Percentiles rank a stretch among this genome's conserved stretches.
Conservation (phyloP, 2,888 invertebrate species). For the Tinea semifulvella region DNA sequence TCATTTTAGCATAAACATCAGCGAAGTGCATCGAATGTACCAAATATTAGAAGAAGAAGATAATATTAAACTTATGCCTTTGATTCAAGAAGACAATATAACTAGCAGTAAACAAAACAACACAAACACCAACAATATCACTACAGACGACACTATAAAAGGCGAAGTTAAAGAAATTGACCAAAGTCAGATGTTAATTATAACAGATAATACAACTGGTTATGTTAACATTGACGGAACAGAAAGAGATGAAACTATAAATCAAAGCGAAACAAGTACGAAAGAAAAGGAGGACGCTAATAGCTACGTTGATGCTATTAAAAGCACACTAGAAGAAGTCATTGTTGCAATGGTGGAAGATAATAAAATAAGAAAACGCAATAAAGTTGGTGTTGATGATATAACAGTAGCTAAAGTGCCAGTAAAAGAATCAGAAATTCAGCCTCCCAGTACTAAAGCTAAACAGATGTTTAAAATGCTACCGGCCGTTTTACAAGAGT, state of each 20-base stretch:
- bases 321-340: constrained; percentile 22
- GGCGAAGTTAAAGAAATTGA: constrained; percentile 28
- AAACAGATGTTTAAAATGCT: constrained; percentile 52
- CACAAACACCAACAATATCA: neutral
- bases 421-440: constrained; percentile 26
- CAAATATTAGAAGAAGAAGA: constrained; percentile 60
- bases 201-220: constrained; percentile 53
- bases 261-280: constrained; percentile 37
- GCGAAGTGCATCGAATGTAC: constrained; percentile 56
- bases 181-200: constrained; percentile 42
- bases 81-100: constrained; percentile 33
- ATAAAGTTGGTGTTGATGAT: constrained; percentile 36
- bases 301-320: constrained; percentile 26
- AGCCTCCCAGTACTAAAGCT: constrained; percentile 42
- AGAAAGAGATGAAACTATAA: constrained; percentile 48
- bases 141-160: constrained; percentile 8
- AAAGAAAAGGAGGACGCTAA: constrained; percentile 41
- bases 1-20: constrained; percentile 51
- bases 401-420: constrained; percentile 38
- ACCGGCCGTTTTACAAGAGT: constrained; percentile 66
- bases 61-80: constrained; percentile 49
- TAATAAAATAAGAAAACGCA: constrained; percentile 18
- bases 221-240: constrained; percentile 56
- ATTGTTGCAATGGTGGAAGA: constrained; percentile 22
- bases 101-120: neutral